Percentiles rank a stretch among this genome's conserved stretches.
Conservation (phyloP, 2,113 vertebrate genomes). For the Seriola rivoliana region DNA sequence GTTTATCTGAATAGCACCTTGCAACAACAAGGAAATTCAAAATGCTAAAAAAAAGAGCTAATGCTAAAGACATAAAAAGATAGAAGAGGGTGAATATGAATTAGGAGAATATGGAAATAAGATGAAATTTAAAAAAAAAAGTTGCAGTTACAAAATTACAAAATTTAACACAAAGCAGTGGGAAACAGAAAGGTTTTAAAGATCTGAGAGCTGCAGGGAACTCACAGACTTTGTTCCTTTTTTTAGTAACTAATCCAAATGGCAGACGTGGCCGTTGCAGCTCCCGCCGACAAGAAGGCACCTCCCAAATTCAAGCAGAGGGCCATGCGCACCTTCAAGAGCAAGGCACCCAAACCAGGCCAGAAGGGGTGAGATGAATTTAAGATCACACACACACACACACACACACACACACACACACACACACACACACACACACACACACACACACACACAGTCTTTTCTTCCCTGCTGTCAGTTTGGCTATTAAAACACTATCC, state of each 20-base stretch:
- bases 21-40: not conserved
- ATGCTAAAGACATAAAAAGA: not conserved
- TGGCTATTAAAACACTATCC: not conserved
- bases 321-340: conserved; percentile 85
- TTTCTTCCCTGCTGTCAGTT: not conserved
- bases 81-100: not conserved
- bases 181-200: not conserved
- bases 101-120: not conserved
- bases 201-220: not conserved
- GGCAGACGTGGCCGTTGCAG: conserved; percentile 55
- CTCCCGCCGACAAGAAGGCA: conserved; percentile 69
- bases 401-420: not conserved
- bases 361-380: conserved; percentile 86
- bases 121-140: no score
- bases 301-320: conserved; percentile 83
- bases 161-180: not conserved
- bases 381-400: not conserved
- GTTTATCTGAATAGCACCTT: not conserved
- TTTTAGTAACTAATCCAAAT: conserved; percentile 49
- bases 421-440: not conserved
- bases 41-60: not conserved
- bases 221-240: not conserved
- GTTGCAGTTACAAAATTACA: no score
- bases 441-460: not conserved
- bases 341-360: conserved; percentile 93